Percentiles rank a stretch among this genome's conserved stretches.
Conservation (phyloP, 2,113 vertebrate species). For the Vulpes vulpes region DNA sequence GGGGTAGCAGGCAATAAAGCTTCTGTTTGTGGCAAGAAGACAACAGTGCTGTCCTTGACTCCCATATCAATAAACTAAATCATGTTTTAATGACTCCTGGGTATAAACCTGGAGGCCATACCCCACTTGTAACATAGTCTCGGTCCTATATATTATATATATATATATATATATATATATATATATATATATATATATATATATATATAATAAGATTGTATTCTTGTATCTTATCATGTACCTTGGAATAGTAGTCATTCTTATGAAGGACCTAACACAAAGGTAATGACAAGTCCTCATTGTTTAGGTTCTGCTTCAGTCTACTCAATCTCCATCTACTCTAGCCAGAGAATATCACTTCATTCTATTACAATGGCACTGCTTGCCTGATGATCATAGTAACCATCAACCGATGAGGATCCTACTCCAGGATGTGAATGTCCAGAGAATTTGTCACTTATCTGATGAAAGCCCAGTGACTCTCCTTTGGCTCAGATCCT, state of each 20-base stretch:
- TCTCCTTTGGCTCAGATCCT: background rate
- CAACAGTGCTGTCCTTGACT: background rate
- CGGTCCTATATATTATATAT: background rate
- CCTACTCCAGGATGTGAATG: background rate
- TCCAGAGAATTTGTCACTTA: background rate
- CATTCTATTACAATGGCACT: background rate
- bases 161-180: background rate
- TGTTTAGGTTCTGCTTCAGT: background rate
- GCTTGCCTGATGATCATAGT: background rate
- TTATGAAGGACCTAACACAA: background rate
- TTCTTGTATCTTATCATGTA: background rate
- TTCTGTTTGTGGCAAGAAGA: background rate
- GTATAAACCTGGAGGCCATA: background rate
- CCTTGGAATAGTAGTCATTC: background rate
- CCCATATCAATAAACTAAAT: background rate
- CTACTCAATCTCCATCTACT: background rate
- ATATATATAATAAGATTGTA: background rate
- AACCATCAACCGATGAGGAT: background rate
- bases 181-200: background rate
- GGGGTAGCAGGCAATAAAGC: background rate
- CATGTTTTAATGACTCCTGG: background rate
- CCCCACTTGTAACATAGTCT: background rate
- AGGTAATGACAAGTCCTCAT: background rate
- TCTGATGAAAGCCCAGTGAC: background rate
- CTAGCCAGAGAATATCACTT: background rate